Percentiles rank a stretch among this genome's conserved stretches.
Evolutionary conservation across 2,113 vertebrate species (phyloP).

Genomic region (Anarhynchus alexandrinus): DNA sequence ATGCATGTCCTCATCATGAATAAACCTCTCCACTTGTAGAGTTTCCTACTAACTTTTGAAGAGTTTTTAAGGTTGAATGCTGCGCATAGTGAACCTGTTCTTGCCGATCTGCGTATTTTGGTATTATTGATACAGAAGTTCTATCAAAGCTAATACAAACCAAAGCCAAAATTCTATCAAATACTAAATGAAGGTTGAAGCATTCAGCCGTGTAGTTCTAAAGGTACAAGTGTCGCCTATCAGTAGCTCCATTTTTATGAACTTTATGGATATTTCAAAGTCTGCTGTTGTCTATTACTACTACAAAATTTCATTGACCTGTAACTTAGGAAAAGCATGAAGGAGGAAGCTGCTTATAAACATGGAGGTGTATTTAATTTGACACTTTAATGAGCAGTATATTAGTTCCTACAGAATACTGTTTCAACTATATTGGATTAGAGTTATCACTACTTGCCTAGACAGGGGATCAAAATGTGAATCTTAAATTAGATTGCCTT

Average conservation of each 20-base stretch:
- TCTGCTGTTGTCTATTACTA: background rate
- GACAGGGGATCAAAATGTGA: constrained; percentile 29
- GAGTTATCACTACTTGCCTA: background rate
- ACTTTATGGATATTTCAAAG: background rate
- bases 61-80: background rate
- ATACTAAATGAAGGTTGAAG: background rate
- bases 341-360: background rate
- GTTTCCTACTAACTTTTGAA: background rate
- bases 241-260: background rate
- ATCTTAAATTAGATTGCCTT: background rate
- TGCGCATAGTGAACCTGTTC: background rate
- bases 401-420: background rate
- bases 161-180: background rate
- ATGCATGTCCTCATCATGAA: background rate
- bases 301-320: background rate
- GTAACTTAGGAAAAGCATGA: background rate
- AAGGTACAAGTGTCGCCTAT: background rate
- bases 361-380: background rate
- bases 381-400: background rate
- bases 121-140: background rate
- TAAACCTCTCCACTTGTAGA: background rate
- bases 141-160: background rate
- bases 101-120: background rate
- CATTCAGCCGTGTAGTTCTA: background rate
- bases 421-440: background rate